These are phyloP conservation scores for Melanerpes formicivorus DNA, from an alignment of 2,113 vertebrate genomes.

Conservation along the genomic window DNA sequence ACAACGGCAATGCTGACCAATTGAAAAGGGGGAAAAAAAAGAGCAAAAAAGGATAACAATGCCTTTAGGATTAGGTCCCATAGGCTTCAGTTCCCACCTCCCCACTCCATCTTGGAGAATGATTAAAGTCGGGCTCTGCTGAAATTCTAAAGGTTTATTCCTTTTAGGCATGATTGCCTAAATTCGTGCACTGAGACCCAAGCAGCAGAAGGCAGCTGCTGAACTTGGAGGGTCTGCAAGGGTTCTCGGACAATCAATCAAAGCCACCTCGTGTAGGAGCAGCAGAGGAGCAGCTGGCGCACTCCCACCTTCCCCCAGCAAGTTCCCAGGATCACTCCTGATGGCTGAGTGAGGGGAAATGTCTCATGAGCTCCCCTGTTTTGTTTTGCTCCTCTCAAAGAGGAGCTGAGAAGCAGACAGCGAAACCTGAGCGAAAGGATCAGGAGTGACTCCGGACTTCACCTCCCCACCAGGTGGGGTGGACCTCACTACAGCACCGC, in stretches of 20 bases:
- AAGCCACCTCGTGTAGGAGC: not conserved
- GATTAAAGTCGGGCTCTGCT: not conserved
- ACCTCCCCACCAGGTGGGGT: not conserved
- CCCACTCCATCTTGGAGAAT: not conserved
- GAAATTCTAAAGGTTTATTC: no score
- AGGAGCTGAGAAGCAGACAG: not conserved
- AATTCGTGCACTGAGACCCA: fast-evolving
- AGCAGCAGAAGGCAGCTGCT: not conserved
- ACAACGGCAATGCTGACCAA: slow-evolving; percentile 23
- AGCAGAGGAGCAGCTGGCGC: fast-evolving
- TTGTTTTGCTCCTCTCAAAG: not conserved
- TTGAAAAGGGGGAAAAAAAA: not conserved
- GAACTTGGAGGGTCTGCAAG: not conserved
- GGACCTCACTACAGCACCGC: fast-evolving
- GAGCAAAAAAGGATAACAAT: not conserved
- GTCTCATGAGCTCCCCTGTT: fast-evolving
- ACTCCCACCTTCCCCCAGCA: fast-evolving
- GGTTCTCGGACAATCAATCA: not conserved
- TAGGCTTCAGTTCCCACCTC: slow-evolving; percentile 23
- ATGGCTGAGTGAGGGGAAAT: not conserved
- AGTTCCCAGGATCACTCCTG: fast-evolving
- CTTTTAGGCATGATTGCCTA: no score
- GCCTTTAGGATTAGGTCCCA: not conserved
- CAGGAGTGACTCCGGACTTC: fast-evolving
- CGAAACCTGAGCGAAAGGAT: not conserved